Conservation (phyloP, 1,140 invertebrate genomes). For the Bombus breviceps region DNA sequence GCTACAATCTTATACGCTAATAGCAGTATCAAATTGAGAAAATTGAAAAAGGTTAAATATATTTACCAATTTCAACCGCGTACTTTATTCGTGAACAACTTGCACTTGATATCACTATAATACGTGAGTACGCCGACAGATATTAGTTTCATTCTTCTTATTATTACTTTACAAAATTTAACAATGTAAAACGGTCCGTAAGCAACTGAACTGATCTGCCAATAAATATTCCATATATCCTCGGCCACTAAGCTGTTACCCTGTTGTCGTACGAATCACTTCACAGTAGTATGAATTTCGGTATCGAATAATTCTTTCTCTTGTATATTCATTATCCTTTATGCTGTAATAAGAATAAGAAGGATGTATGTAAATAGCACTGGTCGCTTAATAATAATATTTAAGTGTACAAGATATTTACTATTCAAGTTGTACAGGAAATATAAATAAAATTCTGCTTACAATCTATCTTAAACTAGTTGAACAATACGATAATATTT, state of each 20-base stretch:
- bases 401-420: neutral
- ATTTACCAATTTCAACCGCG: neutral
- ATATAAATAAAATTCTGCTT: neutral
- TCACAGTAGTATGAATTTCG: neutral
- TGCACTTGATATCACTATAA: neutral
- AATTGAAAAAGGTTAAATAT: neutral
- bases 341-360: neutral
- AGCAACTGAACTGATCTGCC: neutral
- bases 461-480: no score
- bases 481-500: neutral
- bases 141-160: neutral
- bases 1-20: neutral
- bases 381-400: neutral
- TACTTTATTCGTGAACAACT: neutral
- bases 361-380: neutral
- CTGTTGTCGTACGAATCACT: neutral
- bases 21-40: neutral
- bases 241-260: neutral
- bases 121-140: neutral
- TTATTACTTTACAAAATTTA: neutral
- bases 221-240: neutral
- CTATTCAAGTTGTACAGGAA: accelerated
- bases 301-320: neutral
- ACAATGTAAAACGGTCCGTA: neutral
- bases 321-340: neutral